Evolutionary conservation across 2,888 invertebrate genomes (phyloP).

Genomic region (Drosophila mayaguana): DNA sequence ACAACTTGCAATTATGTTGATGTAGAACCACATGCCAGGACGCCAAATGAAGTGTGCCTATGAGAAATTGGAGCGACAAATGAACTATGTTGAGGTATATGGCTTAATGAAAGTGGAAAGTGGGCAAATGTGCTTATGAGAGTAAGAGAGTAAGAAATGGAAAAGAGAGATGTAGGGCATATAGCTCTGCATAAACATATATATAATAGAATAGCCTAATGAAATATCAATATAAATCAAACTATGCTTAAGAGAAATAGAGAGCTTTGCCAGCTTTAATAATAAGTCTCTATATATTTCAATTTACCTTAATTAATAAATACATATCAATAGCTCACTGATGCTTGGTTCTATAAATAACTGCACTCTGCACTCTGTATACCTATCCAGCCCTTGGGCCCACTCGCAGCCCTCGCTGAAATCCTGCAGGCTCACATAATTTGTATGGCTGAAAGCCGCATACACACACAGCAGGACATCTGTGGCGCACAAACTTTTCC

Average conservation of each 20-base stretch:
- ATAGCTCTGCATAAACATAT: background rate
- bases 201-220: background rate
- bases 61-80: slow-evolving; percentile 32
- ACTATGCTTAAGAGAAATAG: background rate
- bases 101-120: slow-evolving; percentile 9
- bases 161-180: background rate
- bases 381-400: slow-evolving; percentile 18
- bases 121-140: too few relatives aligned
- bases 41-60: slow-evolving; percentile 21
- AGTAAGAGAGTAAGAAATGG: background rate
- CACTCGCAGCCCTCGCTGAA: slow-evolving; percentile 27
- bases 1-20: slow-evolving; percentile 75
- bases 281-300: background rate
- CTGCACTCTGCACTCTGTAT: background rate
- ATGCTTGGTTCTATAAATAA: background rate
- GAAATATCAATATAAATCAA: background rate
- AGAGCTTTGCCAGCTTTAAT: background rate
- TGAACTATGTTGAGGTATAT: slow-evolving; percentile 20
- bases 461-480: slow-evolving; percentile 66
- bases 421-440: slow-evolving; percentile 53
- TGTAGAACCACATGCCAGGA: slow-evolving; percentile 38
- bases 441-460: slow-evolving; percentile 67
- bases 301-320: background rate
- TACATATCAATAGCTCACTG: background rate
- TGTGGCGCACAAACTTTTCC: slow-evolving; percentile 53